Conservation (phyloP, 2,113 vertebrate species). For the Acanthisitta chloris region DNA sequence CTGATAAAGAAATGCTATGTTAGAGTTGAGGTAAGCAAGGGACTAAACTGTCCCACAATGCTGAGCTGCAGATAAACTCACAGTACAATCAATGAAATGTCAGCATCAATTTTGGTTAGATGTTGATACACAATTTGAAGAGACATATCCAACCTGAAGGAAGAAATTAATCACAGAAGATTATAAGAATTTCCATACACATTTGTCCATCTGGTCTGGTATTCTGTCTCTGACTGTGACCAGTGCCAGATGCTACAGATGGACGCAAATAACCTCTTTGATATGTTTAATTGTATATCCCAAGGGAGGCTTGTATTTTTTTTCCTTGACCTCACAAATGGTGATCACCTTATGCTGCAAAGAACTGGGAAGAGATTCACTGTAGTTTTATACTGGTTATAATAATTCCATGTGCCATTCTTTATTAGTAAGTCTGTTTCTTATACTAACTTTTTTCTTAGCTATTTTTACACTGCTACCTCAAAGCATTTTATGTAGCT, state of each 20-base stretch:
- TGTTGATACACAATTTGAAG: slow-evolving; percentile 17
- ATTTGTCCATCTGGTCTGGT: slow-evolving; percentile 39
- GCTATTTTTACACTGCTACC: slow-evolving; percentile 7
- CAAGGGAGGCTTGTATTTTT: background rate
- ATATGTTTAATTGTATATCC: slow-evolving; percentile 43
- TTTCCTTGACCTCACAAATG: slow-evolving; percentile 10
- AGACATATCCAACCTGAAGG: slow-evolving; percentile 39
- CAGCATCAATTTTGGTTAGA: slow-evolving; percentile 27
- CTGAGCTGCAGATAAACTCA: slow-evolving; percentile 33
- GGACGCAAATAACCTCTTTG: slow-evolving; percentile 30
- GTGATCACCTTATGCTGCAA: background rate
- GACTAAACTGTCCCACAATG: background rate
- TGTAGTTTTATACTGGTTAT: background rate
- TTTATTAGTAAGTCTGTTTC: background rate
- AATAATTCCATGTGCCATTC: background rate
- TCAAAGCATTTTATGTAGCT: background rate
- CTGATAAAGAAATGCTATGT: slow-evolving; percentile 4
- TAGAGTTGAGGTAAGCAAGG: background rate
- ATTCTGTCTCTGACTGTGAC: background rate
- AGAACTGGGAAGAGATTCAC: background rate
- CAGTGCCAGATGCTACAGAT: slow-evolving; percentile 53
- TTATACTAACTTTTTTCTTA: background rate
- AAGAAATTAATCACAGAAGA: slow-evolving; percentile 49
- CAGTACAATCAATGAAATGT: background rate
- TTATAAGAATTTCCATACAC: slow-evolving; percentile 16